A percentile compares a stretch with the other conserved stretches of the same genome.
Conservation (phyloP, 2,888 invertebrate species). For the Archips xylosteana region DNA sequence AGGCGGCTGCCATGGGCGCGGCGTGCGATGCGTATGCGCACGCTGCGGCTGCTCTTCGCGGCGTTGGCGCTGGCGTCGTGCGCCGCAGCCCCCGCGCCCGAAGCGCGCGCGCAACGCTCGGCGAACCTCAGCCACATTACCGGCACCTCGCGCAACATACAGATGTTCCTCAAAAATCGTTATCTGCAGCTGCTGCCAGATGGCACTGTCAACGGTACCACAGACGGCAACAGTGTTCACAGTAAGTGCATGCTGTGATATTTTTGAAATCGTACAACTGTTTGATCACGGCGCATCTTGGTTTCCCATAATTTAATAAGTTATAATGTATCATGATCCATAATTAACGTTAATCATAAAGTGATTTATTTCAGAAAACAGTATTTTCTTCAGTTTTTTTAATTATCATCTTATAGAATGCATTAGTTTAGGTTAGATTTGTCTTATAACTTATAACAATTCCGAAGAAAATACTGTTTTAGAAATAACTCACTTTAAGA, state of each 20-base stretch:
- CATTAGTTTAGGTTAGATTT: too few species aligned
- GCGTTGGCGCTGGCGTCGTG: slow-evolving; percentile 83
- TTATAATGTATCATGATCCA: too few species aligned
- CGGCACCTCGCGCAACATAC: slow-evolving; percentile 92
- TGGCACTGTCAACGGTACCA: slow-evolving; percentile 94
- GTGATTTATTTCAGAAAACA: too few species aligned
- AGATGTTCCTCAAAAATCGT: slow-evolving; percentile 93
- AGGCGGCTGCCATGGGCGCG: slow-evolving; percentile 83
- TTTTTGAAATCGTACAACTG: too few species aligned
- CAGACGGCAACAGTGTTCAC: slow-evolving; percentile 92
- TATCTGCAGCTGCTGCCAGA: slow-evolving; percentile 93
- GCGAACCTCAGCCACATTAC: slow-evolving; percentile 93
- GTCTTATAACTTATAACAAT: too few species aligned
- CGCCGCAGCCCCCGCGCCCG: slow-evolving; percentile 82
- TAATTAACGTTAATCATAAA: too few species aligned
- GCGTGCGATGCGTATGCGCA: slow-evolving; percentile 82
- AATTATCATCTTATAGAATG: too few species aligned
- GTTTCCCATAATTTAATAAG: too few species aligned
- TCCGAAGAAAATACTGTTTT: too few species aligned
- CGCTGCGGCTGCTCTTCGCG: slow-evolving; percentile 83
- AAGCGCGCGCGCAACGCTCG: slow-evolving; percentile 90
- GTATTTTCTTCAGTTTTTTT: too few species aligned
- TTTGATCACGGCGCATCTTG: too few species aligned
- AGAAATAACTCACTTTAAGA: too few species aligned
- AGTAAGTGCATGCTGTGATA: slow-evolving; percentile 86